Conservation (phyloP, 1,140 invertebrate species). For the Neoseiulus cucumeris region DNA sequence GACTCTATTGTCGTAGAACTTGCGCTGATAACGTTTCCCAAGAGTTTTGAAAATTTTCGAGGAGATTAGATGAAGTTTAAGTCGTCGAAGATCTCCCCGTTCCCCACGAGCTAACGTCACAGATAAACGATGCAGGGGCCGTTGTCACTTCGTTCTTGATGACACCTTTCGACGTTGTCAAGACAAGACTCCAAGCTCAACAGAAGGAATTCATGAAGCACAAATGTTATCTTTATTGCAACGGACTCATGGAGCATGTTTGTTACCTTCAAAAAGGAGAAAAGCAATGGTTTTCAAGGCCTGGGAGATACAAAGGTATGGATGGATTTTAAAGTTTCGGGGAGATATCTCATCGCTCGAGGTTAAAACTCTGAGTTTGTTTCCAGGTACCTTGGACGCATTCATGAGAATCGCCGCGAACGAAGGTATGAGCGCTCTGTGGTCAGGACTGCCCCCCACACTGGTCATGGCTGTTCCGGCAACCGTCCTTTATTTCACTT, state of each 20-base stretch:
- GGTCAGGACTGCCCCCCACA: conserved; percentile 92
- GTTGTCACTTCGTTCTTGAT: conserved; percentile 26
- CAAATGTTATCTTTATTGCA: conserved; percentile 88
- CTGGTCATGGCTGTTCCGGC: conserved; percentile 39
- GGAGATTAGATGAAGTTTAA: no score
- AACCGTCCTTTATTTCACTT: conserved; percentile 35
- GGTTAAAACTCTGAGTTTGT: no score
- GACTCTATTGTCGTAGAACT: no score
- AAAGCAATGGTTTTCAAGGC: conserved; percentile 19
- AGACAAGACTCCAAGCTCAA: conserved; percentile 87
- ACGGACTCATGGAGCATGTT: conserved; percentile 98
- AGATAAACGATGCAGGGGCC: neutral
- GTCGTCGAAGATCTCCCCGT: no score
- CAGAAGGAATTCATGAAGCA: conserved; percentile 57
- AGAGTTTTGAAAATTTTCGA: no score
- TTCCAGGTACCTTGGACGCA: conserved; percentile 50
- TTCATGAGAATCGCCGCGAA: conserved; percentile 67
- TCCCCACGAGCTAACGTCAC: no score
- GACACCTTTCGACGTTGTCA: conserved; percentile 94
- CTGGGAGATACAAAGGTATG: conserved; percentile 55
- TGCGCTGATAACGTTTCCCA: no score
- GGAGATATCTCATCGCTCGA: no score
- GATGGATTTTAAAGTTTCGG: no score
- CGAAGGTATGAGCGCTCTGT: conserved; percentile 75
- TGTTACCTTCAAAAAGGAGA: conserved; percentile 51